Base-by-base conservation (phyloP, 2,797 vertebrate genomes). In the Fistularia tabacaria region DNA sequence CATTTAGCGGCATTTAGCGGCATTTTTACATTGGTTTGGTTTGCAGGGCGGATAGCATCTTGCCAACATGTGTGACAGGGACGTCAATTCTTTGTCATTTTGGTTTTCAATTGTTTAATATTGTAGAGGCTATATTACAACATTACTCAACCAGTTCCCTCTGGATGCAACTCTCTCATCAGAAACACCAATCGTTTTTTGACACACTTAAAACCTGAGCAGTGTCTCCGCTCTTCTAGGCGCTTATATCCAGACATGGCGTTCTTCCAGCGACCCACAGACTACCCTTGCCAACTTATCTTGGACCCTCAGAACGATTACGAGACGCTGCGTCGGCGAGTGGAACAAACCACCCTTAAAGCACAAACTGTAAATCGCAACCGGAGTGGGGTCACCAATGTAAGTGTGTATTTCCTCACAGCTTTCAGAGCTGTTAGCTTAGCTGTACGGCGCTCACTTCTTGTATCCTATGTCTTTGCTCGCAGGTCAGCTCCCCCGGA, bases 241-340 rank as follows among this genome's bases (percentile, higher is more conserved):
- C 91, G 97, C 64, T 76, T 99, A 50, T 99, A 95, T 64, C 97
- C 97, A 1, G 95, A 99, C 78, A 99, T 99, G 90, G 97, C 96
- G 0, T 99, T 99, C 78, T 99, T 99, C 88, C 95, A 99, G 88
- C 91, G 94, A 12, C 92, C 94, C 1, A 99, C 97, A 0, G 94
- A 96, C 0, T 97, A 97, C 73, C 97, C 97, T 0, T 98, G 95
- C 71, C 93, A 94, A 44, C 75, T 99, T 1, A 97, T 99, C 81
- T 80, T 98, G 74, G 96, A 99, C 69, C 94, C 95, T 0, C 93
- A 96, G 80, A 98, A 98, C 1, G 95, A 98, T 47, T 98, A 96
- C 0, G 97, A 98, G 88, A 99, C 97, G 0, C 89, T 99, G 46
- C 92, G 97, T 9, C 88, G 92, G 47, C 90, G 97, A 0, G 95